Evolutionary conservation across 2,797 vertebrate genomes (phyloP).

Genomic region (Eospalax fontanierii): DNA sequence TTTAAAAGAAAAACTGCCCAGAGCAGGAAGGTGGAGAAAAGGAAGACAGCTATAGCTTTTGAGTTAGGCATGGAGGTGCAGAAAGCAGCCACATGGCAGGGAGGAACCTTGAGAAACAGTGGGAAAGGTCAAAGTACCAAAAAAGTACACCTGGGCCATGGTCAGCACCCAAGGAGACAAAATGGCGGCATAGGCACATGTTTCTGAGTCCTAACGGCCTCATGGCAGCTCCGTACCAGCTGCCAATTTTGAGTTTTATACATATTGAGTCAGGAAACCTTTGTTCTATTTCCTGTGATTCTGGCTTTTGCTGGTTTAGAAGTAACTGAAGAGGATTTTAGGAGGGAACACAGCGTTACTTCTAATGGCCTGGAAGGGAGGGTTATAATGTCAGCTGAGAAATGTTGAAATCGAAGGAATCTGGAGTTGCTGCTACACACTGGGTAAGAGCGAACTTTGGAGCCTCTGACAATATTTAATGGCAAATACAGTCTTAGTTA

Average conservation of each 20-base stretch:
- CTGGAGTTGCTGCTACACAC: background rate
- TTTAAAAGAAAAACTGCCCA: background rate
- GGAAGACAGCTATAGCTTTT: background rate
- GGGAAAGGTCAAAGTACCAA: background rate
- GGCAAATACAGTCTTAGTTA: background rate
- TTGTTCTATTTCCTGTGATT: background rate
- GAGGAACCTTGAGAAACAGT: background rate
- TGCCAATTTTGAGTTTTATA: background rate
- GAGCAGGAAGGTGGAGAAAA: background rate
- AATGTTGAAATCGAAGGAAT: background rate
- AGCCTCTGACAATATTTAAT: background rate
- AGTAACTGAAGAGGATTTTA: background rate
- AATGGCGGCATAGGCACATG: background rate
- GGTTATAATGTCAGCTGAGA: background rate
- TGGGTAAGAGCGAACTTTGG: background rate
- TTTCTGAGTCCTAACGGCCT: background rate
- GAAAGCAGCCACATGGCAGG: background rate
- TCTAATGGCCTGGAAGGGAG: background rate
- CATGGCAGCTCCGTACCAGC: too few species aligned
- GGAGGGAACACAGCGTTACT: background rate
- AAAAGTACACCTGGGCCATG: too few species aligned
- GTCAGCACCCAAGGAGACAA: background rate
- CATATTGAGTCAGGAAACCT: background rate
- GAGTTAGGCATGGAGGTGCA: background rate
- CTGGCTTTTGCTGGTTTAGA: background rate